Evolutionary conservation across 2,797 vertebrate genomes (phyloP).

Genomic region (Bradypodion pumilum): DNA sequence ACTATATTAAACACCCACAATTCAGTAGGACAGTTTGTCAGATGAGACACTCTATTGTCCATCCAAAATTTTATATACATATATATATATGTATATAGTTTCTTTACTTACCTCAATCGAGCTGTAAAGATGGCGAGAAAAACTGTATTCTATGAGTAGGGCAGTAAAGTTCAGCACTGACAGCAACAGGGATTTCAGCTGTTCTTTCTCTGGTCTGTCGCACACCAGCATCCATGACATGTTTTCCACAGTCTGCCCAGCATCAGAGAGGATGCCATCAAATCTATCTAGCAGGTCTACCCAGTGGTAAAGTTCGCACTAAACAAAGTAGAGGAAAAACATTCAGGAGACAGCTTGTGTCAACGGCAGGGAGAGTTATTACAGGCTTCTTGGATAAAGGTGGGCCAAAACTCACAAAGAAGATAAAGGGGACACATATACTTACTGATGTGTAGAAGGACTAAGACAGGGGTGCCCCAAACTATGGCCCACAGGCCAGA

Average conservation of each 20-base stretch:
- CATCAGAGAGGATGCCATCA: constrained; percentile 94
- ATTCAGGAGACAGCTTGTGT: constrained; percentile 10
- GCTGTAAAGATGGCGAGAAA: constrained; percentile 96
- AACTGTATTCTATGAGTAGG: constrained; percentile 96
- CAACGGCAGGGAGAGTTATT: background rate
- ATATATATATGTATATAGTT: background rate
- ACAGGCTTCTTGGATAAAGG: background rate
- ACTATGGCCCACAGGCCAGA: too few relatives aligned
- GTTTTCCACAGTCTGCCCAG: constrained; percentile 93
- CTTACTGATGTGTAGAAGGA: too few relatives aligned
- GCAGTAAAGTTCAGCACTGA: constrained; percentile 97
- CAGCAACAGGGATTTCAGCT: constrained; percentile 92
- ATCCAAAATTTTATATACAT: background rate
- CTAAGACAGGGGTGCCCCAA: too few relatives aligned
- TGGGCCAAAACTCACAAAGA: background rate
- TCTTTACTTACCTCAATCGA: constrained; percentile 88
- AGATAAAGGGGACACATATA: too few relatives aligned
- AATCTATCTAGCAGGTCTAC: constrained; percentile 96
- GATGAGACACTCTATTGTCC: background rate
- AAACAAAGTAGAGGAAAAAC: constrained; percentile 7
- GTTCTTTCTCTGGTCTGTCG: constrained; percentile 88
- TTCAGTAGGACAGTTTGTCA: background rate
- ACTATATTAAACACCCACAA: background rate
- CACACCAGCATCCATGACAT: constrained; percentile 98
- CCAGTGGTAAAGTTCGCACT: constrained; percentile 98